Percentiles rank a stretch among this genome's conserved stretches.
Evolutionary conservation across 2,797 vertebrate genomes (phyloP).

Genomic region (Microcaecilia unicolor): DNA sequence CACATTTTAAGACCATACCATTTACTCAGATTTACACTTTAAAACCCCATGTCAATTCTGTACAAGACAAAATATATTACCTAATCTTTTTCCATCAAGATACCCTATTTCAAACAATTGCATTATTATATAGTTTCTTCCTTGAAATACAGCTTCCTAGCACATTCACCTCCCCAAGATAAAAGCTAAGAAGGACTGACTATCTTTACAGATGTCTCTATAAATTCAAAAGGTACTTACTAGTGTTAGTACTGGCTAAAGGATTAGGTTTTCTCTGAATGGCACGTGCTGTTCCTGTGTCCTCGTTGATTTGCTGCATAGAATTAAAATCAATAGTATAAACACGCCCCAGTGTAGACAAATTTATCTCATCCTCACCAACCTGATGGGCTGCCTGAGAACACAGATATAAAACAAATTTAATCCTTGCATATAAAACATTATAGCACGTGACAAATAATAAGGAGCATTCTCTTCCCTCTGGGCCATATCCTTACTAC

Average conservation of each 20-base stretch:
- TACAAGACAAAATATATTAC: no score
- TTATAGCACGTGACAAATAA: conserved; percentile 5
- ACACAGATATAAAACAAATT: conserved; percentile 43
- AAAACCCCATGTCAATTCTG: no score
- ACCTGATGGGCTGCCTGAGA: conserved; percentile 97
- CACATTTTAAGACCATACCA: no score
- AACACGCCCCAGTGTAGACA: conserved; percentile 95
- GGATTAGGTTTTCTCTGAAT: conserved; percentile 99
- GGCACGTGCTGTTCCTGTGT: conserved; percentile 96
- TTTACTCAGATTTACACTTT: no score
- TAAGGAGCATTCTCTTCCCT: conserved; percentile 7
- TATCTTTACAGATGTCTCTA: no score
- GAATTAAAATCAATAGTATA: conserved; percentile 99
- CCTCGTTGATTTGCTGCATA: conserved; percentile 99
- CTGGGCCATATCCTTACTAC: no score
- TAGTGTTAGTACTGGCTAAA: conserved; percentile 90
- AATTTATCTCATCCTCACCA: conserved; percentile 97
- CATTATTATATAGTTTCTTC: no score
- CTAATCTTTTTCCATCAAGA: no score
- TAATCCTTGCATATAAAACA: conserved; percentile 18
- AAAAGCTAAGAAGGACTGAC: no score
- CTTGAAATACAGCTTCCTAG: no score
- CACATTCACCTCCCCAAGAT: no score
- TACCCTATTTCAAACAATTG: no score
- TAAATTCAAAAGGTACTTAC: conserved; percentile 74